Conservation (phyloP, 2,888 invertebrate genomes). For the Congeria kusceri region DNA sequence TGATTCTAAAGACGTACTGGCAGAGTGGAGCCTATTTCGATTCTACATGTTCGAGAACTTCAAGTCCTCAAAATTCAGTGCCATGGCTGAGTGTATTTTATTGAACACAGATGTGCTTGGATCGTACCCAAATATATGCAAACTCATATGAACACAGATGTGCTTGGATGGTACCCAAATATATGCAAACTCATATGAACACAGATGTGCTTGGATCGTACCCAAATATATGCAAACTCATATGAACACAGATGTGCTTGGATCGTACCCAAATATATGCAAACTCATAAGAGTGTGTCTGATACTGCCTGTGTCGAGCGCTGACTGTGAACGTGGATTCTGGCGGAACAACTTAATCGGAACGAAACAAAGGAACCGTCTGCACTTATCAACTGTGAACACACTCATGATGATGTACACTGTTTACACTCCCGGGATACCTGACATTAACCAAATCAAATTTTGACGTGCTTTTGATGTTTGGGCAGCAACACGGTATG, state of each 20-base stretch:
- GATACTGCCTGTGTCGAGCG: slow-evolving; percentile 20
- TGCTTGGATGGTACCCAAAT: no score
- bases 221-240: neutral
- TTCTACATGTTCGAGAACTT: neutral
- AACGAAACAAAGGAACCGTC: slow-evolving; percentile 20
- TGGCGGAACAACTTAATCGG: slow-evolving; percentile 18
- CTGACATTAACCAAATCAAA: neutral
- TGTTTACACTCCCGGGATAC: slow-evolving; percentile 8
- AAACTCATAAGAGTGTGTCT: slow-evolving; percentile 11
- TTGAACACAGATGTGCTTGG: neutral
- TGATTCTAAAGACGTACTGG: neutral
- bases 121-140: neutral
- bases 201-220: neutral
- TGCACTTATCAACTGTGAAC: slow-evolving; percentile 9
- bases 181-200: neutral
- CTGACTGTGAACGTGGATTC: slow-evolving; percentile 31
- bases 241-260: neutral
- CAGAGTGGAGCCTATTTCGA: slow-evolving; percentile 15
- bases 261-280: neutral
- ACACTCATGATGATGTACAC: slow-evolving; percentile 12
- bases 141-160: no score
- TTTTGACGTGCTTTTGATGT: neutral
- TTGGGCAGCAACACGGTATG: neutral
- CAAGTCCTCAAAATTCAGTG: neutral
- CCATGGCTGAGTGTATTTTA: neutral